phyloP scores from a whole-genome alignment of 2,888 invertebrate genomes.

The Hirudinaria manillensis region DNA sequence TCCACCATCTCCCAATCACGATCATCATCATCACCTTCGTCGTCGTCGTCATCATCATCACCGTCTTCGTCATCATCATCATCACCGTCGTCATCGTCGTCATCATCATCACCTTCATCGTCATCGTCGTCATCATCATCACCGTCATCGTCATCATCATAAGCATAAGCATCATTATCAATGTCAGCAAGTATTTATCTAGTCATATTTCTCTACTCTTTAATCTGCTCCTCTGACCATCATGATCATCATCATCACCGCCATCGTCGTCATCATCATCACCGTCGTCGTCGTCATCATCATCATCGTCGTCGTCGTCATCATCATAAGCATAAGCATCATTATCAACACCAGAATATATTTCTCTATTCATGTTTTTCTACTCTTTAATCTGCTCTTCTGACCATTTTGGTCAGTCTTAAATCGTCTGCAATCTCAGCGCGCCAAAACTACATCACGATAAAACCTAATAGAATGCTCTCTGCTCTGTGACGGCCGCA shows the following conservation, averaged over 20 bases:
- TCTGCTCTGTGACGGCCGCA: too few species aligned
- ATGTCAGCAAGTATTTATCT: too few species aligned
- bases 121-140: conserved; percentile 3
- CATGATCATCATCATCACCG: neutral
- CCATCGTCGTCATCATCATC: neutral
- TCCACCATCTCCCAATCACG: neutral
- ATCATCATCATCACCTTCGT: conserved; percentile 1
- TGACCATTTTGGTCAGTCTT: too few species aligned
- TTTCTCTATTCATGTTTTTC: too few species aligned
- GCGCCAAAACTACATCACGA: too few species aligned
- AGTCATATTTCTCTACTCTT: too few species aligned
- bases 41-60: conserved; percentile 12
- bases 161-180: neutral
- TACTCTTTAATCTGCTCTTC: too few species aligned
- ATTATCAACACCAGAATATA: too few species aligned
- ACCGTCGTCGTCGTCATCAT: neutral
- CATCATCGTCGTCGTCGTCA: conserved; percentile 8
- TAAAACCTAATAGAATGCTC: too few species aligned
- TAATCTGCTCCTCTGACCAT: neutral
- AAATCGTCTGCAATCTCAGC: too few species aligned
- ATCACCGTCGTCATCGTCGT: neutral
- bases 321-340: conserved; percentile 5
- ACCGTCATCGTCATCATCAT: conserved; percentile 11
- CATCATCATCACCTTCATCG: neutral
- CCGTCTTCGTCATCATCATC: neutral